phyloP scores from a whole-genome alignment of 2,888 invertebrate species.

The Caenorhabditis panamensis region DNA sequence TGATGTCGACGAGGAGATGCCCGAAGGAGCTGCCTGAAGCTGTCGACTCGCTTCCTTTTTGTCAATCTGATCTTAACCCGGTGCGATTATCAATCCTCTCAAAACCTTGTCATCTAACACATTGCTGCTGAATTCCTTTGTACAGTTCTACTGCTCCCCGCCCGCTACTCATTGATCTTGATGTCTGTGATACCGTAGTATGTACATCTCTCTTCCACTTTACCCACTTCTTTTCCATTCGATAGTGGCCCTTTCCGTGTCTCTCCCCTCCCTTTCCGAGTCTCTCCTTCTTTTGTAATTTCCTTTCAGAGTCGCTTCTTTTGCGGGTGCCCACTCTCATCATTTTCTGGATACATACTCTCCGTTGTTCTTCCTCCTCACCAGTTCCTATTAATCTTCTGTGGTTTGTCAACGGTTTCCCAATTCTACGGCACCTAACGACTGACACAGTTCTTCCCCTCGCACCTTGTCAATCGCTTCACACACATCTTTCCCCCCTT shows the following conservation, averaged over 20 bases:
- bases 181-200: conserved; percentile 46
- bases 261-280: not conserved
- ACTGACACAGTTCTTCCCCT: not conserved
- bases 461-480: conserved; percentile 32
- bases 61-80: conserved; percentile 29
- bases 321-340: conserved; percentile 48
- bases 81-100: conserved; percentile 25
- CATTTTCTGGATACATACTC: conserved; percentile 11
- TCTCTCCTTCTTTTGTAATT: not conserved
- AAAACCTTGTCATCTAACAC: conserved; percentile 18
- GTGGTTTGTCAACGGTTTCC: conserved; percentile 11
- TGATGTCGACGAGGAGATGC: conserved; percentile 49
- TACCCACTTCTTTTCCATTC: conserved; percentile 17
- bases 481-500: conserved; percentile 19
- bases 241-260: not conserved
- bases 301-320: conserved; percentile 41
- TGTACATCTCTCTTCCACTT: conserved; percentile 14
- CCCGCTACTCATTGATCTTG: conserved; percentile 44
- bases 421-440: conserved; percentile 8
- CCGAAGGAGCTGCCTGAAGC: conserved; percentile 25
- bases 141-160: conserved; percentile 24
- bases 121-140: conserved; percentile 15
- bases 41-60: not conserved
- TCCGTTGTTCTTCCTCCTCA: conserved; percentile 8
- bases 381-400: not conserved